phyloP scores from a whole-genome alignment of 1,140 invertebrate species.

The Nixonia krombeini region DNA sequence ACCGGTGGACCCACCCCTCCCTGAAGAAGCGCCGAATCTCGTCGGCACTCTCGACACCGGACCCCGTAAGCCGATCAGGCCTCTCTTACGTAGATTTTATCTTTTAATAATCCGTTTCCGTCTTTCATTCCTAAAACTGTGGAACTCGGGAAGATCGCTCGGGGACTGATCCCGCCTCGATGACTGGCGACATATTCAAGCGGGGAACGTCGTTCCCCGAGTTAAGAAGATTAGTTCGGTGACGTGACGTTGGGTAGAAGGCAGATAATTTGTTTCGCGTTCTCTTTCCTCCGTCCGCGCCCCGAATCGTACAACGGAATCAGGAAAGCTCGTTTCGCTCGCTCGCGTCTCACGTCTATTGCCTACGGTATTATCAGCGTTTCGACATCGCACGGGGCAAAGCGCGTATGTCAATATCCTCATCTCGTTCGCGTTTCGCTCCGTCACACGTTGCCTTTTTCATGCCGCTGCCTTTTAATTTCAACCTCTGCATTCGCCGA shows the following conservation, averaged over 20 bases:
- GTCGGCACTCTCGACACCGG: slow-evolving; percentile 17
- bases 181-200: slow-evolving; percentile 42
- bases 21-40: no score
- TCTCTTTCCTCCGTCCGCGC: slow-evolving; percentile 45
- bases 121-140: slow-evolving; percentile 43
- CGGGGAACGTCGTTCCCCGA: slow-evolving; percentile 29
- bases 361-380: slow-evolving; percentile 42
- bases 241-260: slow-evolving; percentile 43
- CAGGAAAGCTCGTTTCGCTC: slow-evolving; percentile 47
- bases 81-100: slow-evolving; percentile 39
- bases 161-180: slow-evolving; percentile 34
- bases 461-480: slow-evolving; percentile 41
- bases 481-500: slow-evolving; percentile 16
- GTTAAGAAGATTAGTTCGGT: slow-evolving; percentile 49
- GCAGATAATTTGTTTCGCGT: slow-evolving; percentile 49
- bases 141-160: slow-evolving; percentile 36
- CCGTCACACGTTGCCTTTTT: slow-evolving; percentile 16
- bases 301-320: no score
- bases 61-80: slow-evolving; percentile 36
- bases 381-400: slow-evolving; percentile 35
- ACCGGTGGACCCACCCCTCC: no score
- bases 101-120: slow-evolving; percentile 49
- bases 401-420: slow-evolving; percentile 42
- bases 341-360: slow-evolving; percentile 42
- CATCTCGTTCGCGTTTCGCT: slow-evolving; percentile 37